Base-by-base conservation (phyloP, 2,113 vertebrate genomes). In the Sclerurus mexicanus region DNA sequence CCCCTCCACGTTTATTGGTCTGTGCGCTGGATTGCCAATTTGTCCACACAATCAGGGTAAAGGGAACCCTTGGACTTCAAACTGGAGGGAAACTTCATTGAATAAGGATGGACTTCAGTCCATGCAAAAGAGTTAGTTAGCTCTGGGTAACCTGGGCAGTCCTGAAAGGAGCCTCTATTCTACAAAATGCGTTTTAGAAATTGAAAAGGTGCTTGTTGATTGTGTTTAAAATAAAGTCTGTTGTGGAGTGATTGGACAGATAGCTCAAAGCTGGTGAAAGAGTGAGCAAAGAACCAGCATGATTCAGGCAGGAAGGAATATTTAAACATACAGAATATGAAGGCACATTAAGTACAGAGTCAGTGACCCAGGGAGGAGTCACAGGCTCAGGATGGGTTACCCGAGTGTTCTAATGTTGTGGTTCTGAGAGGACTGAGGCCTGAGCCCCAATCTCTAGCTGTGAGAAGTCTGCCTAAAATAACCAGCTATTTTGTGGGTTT, bases 381-480 rank as follows among this genome's bases (percentile, higher is more conserved):
- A 39, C 28, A n/a, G 69, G 12, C 74, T 74, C 8, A 15, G 37
- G 27, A 37, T 63, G 30, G 24, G 30, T 72, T 55, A n/a, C 33
- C 21, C 25, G 58, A 55, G 42, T 1, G 0, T 63, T 68, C 35
- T 14, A 2, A 0, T 10, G 17, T 17, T 69, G 14, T 19, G 19
- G 35, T 56, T 33, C 44, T 76, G 52, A 58, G 33, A 30, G n/a
- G 35, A 40, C 40, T 73, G 62, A 49, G 23, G 23, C 71, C 73
- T 81, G 31, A 84, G 71, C 28, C 23, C 89, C 37, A 15, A 25
- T 33, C 64, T 84, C 47, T 19, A 73, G 31, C 64, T 81, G 46
- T 50, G 63, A 69, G 33, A 77, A 46, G 5, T 74, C 40, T 2
- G 4, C 69, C 91, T 87, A 37, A 86, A 94, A 77, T 50, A 94